Percentiles rank a stretch among this genome's conserved stretches.
Conservation (phyloP, 35 echinoderm and acorn worm genomes). For the Anneissia japonica region DNA sequence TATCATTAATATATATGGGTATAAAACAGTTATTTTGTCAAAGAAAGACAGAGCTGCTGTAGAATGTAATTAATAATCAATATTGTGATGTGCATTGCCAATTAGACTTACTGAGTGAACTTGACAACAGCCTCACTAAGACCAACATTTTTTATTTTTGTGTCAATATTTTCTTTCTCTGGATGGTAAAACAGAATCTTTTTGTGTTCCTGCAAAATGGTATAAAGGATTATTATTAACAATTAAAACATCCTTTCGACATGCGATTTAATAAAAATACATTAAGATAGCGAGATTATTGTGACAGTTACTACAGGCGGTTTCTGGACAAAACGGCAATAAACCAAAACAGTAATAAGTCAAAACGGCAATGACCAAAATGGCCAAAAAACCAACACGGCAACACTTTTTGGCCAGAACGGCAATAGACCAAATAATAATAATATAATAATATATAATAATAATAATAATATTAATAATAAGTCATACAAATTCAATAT, state of each 20-base stretch:
- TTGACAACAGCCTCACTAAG: slow-evolving; percentile 77
- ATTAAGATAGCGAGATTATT: neutral
- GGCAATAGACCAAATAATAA: too few species aligned
- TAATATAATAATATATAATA: too few species aligned
- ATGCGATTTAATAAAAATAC: neutral
- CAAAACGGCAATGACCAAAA: neutral
- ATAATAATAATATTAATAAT: too few species aligned
- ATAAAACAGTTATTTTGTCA: too few species aligned
- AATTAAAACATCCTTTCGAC: neutral
- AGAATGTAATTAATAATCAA: neutral
- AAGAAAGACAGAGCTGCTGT: neutral
- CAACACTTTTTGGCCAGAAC: too few species aligned
- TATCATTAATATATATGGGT: too few species aligned
- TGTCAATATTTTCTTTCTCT: slow-evolving; percentile 55
- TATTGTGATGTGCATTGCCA: neutral
- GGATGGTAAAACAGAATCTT: slow-evolving; percentile 85
- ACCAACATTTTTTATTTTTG: slow-evolving; percentile 69
- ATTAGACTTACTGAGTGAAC: slow-evolving; percentile 77
- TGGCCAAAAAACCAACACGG: neutral
- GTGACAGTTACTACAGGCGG: neutral
- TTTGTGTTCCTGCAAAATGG: slow-evolving; percentile 71
- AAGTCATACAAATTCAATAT: too few species aligned
- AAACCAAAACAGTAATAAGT: neutral
- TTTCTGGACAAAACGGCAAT: too few species aligned
- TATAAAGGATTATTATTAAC: neutral